phyloP scores from a whole-genome alignment of 2,113 vertebrate genomes.

The Corythaixoides concolor region DNA sequence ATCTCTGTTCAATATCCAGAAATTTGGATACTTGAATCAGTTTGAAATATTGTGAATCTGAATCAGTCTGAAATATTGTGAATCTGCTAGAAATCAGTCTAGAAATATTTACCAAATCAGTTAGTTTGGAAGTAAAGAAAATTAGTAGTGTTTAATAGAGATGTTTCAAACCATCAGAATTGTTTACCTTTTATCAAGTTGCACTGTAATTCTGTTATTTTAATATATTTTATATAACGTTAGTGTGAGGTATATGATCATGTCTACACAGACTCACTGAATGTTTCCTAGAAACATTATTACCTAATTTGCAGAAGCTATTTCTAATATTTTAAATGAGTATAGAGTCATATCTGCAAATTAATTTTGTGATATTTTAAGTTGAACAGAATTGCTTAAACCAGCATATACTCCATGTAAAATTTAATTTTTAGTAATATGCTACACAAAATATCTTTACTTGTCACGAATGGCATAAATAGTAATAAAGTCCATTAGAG shows the following conservation, averaged over 20 bases:
- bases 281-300: background rate
- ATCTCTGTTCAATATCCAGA: background rate
- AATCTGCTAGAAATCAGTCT: background rate
- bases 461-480: background rate
- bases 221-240: background rate
- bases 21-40: background rate
- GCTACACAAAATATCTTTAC: background rate
- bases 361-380: background rate
- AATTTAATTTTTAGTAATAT: background rate
- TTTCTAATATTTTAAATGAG: background rate
- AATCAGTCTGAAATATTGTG: background rate
- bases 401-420: background rate
- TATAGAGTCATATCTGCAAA: background rate
- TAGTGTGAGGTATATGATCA: background rate
- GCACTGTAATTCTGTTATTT: background rate
- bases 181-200: background rate
- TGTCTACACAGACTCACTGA: background rate
- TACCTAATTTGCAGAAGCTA: background rate
- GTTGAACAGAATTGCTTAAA: background rate
- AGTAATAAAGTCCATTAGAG: background rate
- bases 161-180: background rate
- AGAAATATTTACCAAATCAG: background rate
- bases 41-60: background rate
- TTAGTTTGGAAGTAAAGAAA: background rate
- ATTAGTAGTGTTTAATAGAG: background rate